Evolutionary conservation across 2,888 invertebrate genomes (phyloP).

Genomic region (Acronicta psi): DNA sequence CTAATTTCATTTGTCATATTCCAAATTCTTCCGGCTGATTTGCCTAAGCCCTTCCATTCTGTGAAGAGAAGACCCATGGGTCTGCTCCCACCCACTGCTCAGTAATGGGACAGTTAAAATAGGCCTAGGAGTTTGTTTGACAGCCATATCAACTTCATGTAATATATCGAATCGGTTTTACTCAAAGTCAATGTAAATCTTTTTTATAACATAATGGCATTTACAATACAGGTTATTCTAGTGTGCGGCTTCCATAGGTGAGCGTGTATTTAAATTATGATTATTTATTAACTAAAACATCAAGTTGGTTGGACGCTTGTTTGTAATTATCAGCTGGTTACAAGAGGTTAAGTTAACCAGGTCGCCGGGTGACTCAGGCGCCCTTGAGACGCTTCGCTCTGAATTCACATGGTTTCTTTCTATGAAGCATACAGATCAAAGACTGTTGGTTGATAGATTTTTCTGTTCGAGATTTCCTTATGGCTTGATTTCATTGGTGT

Average conservation of each 20-base stretch:
- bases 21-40: no score
- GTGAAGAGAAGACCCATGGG: no score
- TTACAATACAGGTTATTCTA: conserved; percentile 5
- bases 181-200: background rate
- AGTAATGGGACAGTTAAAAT: no score
- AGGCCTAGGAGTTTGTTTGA: no score
- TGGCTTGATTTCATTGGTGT: background rate
- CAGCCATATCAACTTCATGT: no score
- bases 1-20: no score
- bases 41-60: no score
- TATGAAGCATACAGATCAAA: background rate
- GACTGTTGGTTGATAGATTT: background rate
- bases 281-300: conserved; percentile 21
- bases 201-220: conserved; percentile 1
- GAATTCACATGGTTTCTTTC: conserved; percentile 35
- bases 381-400: conserved; percentile 46
- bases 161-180: background rate
- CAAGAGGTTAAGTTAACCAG: conserved; percentile 36
- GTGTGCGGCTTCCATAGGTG: conserved; percentile 4
- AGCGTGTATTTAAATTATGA: conserved; percentile 16
- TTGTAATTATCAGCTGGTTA: conserved; percentile 39
- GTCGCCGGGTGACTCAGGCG: conserved; percentile 49
- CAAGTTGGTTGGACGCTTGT: conserved; percentile 32
- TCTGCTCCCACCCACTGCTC: no score
- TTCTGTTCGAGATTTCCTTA: background rate